These are phyloP conservation scores for Trissonchulus latispiculum DNA, from an alignment of 2,888 invertebrate genomes.

Conservation along the genomic window DNA sequence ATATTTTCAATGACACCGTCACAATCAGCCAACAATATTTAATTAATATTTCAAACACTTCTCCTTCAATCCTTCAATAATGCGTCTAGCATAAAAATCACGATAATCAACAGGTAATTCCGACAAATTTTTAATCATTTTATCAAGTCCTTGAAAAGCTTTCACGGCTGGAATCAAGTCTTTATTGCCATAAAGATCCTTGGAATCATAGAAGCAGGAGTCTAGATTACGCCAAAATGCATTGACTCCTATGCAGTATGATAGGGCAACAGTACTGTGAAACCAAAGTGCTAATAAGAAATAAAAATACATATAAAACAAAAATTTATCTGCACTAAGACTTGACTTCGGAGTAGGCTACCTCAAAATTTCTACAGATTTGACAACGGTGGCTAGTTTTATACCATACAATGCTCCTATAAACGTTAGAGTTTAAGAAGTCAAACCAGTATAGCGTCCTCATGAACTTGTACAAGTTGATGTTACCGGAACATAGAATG, in stretches of 20 bases:
- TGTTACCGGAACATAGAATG: too few relatives aligned
- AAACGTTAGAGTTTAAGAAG: too few relatives aligned
- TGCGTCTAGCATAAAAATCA: slow-evolving; percentile 49
- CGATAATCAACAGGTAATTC: slow-evolving; percentile 48
- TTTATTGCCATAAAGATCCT: slow-evolving; percentile 53
- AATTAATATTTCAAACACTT: not conserved
- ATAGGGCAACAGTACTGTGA: slow-evolving; percentile 51
- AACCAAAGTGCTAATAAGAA: slow-evolving; percentile 56
- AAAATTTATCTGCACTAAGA: too few relatives aligned
- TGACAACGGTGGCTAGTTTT: too few relatives aligned
- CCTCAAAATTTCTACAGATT: too few relatives aligned
- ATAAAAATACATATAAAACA: too few relatives aligned
- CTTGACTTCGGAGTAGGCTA: too few relatives aligned
- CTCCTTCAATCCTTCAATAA: slow-evolving; percentile 43
- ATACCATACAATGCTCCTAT: too few relatives aligned
- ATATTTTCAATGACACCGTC: too few relatives aligned
- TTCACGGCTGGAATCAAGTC: slow-evolving; percentile 49
- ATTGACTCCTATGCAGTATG: slow-evolving; percentile 52
- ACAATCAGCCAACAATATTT: too few relatives aligned
- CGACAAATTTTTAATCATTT: slow-evolving; percentile 47
- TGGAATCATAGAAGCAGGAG: slow-evolving; percentile 48
- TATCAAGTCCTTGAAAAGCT: slow-evolving; percentile 48
- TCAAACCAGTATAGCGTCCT: too few relatives aligned
- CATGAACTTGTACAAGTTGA: too few relatives aligned
- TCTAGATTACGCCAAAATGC: slow-evolving; percentile 52